Evolutionary conservation across 2,888 invertebrate species (phyloP), one percentile per base, ranked within the genome.

Genomic region (Lypha dubia): DNA sequence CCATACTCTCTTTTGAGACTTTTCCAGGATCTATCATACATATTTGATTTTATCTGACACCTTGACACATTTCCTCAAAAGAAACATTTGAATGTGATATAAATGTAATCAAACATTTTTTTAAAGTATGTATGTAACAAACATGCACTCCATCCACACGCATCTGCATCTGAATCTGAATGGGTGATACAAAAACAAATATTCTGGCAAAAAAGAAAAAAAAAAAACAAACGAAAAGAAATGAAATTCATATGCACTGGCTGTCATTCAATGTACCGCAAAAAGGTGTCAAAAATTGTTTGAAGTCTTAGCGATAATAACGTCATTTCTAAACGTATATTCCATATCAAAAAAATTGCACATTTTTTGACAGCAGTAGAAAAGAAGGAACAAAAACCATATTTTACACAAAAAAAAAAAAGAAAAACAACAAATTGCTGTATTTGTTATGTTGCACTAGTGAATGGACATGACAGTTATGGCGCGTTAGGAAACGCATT

Each of bases 401-500:
- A 11, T 9, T n/a, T n/a, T 9, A 38, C 7, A 38, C 8, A 38
- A 38, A 38, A 3, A 38, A 11, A 38, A 38, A 38, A 9, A 7
- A 46, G 70, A 65, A 74, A 65, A 80, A 46, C 75, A 70, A 49
- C 73, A 81, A 77, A 74, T 77, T 84, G 73, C 70, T 79, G 68
- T 28, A 38, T 71, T 67, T 67, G 71, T 71, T n/a, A 74, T 87
- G 88, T 87, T 87, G 89, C 88, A 88, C 89, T 88, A 86, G 87
- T 87, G 89, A 88, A 88, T 79, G 88, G 88, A 89, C 89, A 89
- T 90, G 90, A 90, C 90, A 90, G 88, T 87, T 90, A 87, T 89
- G 89, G 89, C 89, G 85, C 85, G 85, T 83, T 85, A 85, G 85
- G 76, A 79, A 85, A 85, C 82, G 82, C 79, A 82, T 71, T 81